Evolutionary conservation across 2,113 vertebrate genomes (phyloP).

Genomic region (Lophura nycthemera): DNA sequence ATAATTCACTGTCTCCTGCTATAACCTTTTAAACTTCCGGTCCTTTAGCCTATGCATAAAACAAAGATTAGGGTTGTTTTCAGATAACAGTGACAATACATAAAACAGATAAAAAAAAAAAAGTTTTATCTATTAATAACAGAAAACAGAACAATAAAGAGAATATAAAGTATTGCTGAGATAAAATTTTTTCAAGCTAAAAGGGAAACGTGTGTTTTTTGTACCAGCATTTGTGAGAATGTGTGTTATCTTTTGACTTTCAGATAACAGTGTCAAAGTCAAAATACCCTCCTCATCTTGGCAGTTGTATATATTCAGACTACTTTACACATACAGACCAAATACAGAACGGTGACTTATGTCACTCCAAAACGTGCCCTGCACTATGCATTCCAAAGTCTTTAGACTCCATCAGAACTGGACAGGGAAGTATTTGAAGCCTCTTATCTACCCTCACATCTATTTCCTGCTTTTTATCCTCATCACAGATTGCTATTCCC

Average conservation of each 20-base stretch:
- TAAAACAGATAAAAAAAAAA: not conserved
- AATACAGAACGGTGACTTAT: not conserved
- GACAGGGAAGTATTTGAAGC: not conserved
- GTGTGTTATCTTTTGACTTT: not conserved
- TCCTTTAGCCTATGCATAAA: not conserved
- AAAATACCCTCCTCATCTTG: not conserved
- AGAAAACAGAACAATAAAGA: not conserved
- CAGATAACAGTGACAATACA: not conserved
- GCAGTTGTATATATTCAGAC: not conserved
- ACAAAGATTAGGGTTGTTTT: not conserved
- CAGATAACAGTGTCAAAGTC: too few relatives aligned
- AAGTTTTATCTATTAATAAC: not conserved
- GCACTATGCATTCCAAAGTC: not conserved
- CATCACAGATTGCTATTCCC: not conserved
- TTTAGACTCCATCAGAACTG: not conserved
- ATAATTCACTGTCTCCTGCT: not conserved
- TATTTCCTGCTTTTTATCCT: not conserved
- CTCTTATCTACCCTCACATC: not conserved
- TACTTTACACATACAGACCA: not conserved
- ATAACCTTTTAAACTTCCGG: not conserved
- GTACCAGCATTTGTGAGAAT: not conserved
- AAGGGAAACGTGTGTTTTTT: not conserved
- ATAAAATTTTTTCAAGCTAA: not conserved
- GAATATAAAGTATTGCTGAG: not conserved
- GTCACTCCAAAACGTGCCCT: not conserved